Conservation (phyloP, 1,140 invertebrate species). For the Semibalanus balanoides region DNA sequence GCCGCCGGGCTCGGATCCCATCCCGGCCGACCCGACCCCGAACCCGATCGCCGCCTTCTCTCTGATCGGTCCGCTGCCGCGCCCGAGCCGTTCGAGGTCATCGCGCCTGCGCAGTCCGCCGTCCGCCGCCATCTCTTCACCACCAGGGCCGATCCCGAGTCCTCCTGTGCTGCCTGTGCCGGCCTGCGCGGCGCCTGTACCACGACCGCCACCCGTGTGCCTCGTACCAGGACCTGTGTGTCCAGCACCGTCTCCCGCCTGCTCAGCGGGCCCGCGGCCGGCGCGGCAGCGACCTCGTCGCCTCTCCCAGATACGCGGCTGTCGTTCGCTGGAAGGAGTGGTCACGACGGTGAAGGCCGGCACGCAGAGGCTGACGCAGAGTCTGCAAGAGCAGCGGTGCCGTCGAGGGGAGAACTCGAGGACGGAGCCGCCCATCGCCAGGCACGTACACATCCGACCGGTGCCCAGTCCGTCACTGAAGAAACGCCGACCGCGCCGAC, state of each 20-base stretch:
- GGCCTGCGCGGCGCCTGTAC: neutral
- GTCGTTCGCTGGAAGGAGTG: neutral
- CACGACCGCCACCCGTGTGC: no score
- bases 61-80: neutral
- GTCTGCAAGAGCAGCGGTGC: neutral
- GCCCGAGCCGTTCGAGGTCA: neutral
- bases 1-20: neutral
- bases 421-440: no score
- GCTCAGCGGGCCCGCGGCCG: no score
- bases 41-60: neutral
- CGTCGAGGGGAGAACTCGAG: neutral
- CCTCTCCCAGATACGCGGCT: neutral
- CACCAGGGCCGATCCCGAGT: neutral
- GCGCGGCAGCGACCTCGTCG: no score
- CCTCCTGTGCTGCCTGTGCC: neutral
- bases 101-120: neutral
- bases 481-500: neutral
- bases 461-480: neutral
- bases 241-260: neutral
- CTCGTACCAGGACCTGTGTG: no score
- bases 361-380: neutral
- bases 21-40: neutral
- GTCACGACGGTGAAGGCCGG: no score
- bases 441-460: neutral
- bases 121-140: neutral